phyloP scores from a whole-genome alignment of 2,888 invertebrate species.

The Colletes collaris region DNA sequence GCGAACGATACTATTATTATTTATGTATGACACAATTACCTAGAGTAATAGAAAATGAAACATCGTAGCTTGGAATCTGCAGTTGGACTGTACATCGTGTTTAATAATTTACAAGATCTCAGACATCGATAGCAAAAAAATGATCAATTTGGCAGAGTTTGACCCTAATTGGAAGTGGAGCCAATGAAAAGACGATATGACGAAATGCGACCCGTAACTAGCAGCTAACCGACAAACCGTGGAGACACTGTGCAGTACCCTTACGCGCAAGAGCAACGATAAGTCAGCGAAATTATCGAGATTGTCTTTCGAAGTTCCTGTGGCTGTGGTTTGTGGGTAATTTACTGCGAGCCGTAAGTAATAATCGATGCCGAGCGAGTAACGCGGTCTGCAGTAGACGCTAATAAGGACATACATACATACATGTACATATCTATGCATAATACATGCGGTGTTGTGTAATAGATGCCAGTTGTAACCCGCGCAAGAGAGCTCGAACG shows the following conservation, averaged over 20 bases:
- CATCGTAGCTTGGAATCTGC: no score
- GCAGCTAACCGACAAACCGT: slow-evolving; percentile 52
- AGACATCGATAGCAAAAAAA: no score
- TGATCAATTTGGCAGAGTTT: slow-evolving; percentile 22
- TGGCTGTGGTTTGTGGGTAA: slow-evolving; percentile 63
- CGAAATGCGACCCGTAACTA: slow-evolving; percentile 45
- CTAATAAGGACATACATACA: slow-evolving; percentile 64
- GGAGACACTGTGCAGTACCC: slow-evolving; percentile 23
- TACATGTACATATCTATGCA: slow-evolving; percentile 28
- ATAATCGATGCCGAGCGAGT: slow-evolving; percentile 70
- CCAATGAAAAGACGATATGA: slow-evolving; percentile 17
- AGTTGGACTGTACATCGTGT: no score
- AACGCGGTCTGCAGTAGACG: slow-evolving; percentile 55
- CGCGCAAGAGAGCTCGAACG: slow-evolving; percentile 53
- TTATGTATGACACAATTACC: no score
- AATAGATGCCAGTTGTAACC: slow-evolving; percentile 65
- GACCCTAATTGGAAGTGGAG: slow-evolving; percentile 52
- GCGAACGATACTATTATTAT: no score
- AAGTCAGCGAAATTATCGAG: slow-evolving; percentile 72
- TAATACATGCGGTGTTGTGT: slow-evolving; percentile 41
- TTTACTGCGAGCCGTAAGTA: slow-evolving; percentile 72
- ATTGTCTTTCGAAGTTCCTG: slow-evolving; percentile 72
- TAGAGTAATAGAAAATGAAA: no score
- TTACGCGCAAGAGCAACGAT: slow-evolving; percentile 51
- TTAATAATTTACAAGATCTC: no score